phyloP scores from a whole-genome alignment of 2,113 vertebrate species.

The Struthidea cinerea region DNA sequence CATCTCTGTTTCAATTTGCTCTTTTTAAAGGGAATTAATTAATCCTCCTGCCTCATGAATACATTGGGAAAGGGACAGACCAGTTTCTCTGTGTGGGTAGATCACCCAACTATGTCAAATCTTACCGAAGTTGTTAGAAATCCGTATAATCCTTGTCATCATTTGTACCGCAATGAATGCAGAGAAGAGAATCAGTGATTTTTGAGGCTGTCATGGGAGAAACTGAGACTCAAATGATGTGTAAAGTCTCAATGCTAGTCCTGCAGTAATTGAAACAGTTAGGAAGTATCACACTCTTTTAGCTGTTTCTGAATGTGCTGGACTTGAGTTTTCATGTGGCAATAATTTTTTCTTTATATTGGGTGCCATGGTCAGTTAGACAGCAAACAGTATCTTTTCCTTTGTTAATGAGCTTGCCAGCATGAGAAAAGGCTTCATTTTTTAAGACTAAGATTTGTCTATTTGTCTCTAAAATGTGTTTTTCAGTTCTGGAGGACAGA shows the following conservation, averaged over 20 bases:
- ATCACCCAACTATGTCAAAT: background rate
- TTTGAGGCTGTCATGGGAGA: background rate
- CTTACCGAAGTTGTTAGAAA: background rate
- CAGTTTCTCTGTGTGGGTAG: background rate
- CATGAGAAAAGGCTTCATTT: background rate
- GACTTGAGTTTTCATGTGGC: background rate
- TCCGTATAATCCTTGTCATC: background rate
- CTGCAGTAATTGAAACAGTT: background rate
- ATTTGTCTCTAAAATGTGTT: slow-evolving; percentile 30
- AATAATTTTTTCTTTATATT: background rate
- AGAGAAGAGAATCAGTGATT: background rate
- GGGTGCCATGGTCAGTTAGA: background rate
- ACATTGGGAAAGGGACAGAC: background rate
- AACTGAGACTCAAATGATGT: background rate
- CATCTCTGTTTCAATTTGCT: background rate
- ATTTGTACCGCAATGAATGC: background rate
- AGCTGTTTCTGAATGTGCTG: background rate
- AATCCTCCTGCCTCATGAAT: background rate
- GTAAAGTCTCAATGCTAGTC: background rate
- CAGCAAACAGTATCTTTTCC: background rate
- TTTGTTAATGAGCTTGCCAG: background rate
- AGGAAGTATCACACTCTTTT: background rate
- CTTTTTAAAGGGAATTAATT: background rate
- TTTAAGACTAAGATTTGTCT: background rate
- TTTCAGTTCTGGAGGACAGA: slow-evolving; percentile 2